Base-by-base conservation (phyloP, 2,113 vertebrate species). In the Lophius piscatorius region DNA sequence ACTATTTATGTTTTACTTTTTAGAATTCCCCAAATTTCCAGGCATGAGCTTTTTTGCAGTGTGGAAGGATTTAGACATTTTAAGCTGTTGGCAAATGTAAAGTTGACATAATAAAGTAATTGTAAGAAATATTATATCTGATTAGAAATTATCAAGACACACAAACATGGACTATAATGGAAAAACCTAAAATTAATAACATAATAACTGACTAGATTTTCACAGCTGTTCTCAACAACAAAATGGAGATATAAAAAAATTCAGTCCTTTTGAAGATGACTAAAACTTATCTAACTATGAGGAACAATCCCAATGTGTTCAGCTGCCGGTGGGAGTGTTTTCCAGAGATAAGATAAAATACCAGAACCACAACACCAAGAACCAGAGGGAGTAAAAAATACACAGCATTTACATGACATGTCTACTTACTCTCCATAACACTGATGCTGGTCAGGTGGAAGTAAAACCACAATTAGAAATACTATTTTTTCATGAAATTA, bases 341-440 rank as follows among this genome's bases (percentile, higher is more conserved):
- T 17, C 16, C 33, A 44, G 24, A 56, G 36, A 83, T 77, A 74
- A 75, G 47, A 72, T 46, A 59, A 68, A 70, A 55, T 64, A 49
- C 45, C 38, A 57, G 17, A 78, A 42, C 47, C 40, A 61, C 16
- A 42, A 7, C 14, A 38, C 12, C 6, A 29, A 62, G 36, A 54
- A 55, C 8, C 16, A 63, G 41, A 36, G 20, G 29, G 26, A 64
- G 7, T 18, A 39, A 18, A 44, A 39, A 57, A 45, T 4, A 42
- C 42, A 38, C 20, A 48, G 9, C 6, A 10, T 28, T 38, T 44
- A 4, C n/a, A n/a, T n/a, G n/a, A n/a, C n/a, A n/a, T n/a, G n/a
- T n/a, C n/a, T n/a, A n/a, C n/a, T n/a, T n/a, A n/a, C n/a, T n/a
- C n/a, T n/a, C n/a, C n/a, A n/a, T n/a, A n/a, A n/a, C n/a, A n/a